Conservation (phyloP, 2,888 invertebrate genomes). For the Buathra laborator region DNA sequence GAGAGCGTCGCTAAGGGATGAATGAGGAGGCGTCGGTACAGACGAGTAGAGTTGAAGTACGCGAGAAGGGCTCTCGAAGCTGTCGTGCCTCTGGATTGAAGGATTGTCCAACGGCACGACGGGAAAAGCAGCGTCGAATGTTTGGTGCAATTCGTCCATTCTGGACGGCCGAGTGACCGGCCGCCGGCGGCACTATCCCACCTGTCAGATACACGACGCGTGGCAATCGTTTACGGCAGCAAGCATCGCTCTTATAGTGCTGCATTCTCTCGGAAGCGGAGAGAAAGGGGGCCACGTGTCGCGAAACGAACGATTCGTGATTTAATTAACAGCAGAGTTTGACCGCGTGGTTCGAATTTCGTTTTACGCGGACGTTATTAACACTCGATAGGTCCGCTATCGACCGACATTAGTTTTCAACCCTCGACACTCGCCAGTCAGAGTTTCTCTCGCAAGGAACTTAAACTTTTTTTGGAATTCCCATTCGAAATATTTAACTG, state of each 20-base stretch:
- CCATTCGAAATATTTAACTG: neutral
- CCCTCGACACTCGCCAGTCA: neutral
- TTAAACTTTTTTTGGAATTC: neutral
- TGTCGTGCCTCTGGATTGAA: constrained; percentile 63
- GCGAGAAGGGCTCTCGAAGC: constrained; percentile 50
- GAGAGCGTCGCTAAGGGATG: constrained; percentile 28
- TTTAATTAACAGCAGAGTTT: constrained; percentile 59
- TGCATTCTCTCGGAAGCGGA: neutral
- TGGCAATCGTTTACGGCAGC: constrained; percentile 45
- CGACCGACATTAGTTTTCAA: neutral
- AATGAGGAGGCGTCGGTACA: constrained; percentile 26
- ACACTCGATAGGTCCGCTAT: constrained; percentile 13
- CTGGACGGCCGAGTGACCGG: constrained; percentile 49
- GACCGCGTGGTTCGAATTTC: neutral
- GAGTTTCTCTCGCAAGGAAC: neutral
- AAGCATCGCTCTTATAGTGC: constrained; percentile 34
- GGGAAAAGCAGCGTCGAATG: constrained; percentile 67
- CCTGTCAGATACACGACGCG: constrained; percentile 68
- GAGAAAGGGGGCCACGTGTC: neutral
- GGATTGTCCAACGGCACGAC: constrained; percentile 67
- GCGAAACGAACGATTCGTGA: constrained; percentile 36
- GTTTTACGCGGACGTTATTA: constrained; percentile 8
- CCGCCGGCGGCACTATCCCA: neutral
- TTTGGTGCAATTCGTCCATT: constrained; percentile 70
- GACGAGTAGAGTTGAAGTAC: constrained; percentile 22